Conservation (phyloP, 2,113 vertebrate species). For the Amphilophus citrinellus region DNA sequence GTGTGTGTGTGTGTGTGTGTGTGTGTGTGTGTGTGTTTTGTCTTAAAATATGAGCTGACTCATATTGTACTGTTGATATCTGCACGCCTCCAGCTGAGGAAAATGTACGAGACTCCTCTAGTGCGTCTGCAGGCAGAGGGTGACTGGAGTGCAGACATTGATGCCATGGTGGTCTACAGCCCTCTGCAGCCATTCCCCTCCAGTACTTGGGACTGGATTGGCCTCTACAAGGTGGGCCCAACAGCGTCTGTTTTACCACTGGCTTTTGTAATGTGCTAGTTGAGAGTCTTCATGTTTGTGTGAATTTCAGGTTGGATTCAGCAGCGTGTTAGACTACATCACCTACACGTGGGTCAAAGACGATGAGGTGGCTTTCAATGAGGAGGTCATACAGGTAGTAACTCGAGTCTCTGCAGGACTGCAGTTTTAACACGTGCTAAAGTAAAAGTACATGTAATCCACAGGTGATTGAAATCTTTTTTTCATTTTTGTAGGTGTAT, state of each 20-base stretch:
- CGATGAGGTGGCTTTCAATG: slow-evolving; percentile 83
- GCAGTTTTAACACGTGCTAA: background rate
- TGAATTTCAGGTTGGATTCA: slow-evolving; percentile 87
- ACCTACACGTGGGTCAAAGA: slow-evolving; percentile 95
- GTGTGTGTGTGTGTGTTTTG: too few species aligned
- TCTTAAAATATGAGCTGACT: too few species aligned
- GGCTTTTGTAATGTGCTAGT: background rate
- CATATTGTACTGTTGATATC: background rate
- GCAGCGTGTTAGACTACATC: slow-evolving; percentile 88
- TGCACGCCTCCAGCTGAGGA: slow-evolving; percentile 82
- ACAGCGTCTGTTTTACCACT: background rate
- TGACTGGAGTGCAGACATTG: slow-evolving; percentile 86
- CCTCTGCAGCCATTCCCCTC: slow-evolving; percentile 82
- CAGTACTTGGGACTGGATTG: slow-evolving; percentile 98
- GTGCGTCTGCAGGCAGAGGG: slow-evolving; percentile 84
- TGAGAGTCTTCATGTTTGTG: background rate
- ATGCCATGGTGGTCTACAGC: slow-evolving; percentile 86
- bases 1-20: too few species aligned
- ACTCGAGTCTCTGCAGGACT: background rate
- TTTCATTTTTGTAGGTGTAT: slow-evolving; percentile 84
- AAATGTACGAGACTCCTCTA: slow-evolving; percentile 80
- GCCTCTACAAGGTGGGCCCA: slow-evolving; percentile 88
- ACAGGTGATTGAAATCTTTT: background rate
- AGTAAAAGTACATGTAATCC: background rate
- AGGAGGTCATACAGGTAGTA: slow-evolving; percentile 84